Conservation (phyloP, 2,113 vertebrate species). For the Corydoras maculifer region DNA sequence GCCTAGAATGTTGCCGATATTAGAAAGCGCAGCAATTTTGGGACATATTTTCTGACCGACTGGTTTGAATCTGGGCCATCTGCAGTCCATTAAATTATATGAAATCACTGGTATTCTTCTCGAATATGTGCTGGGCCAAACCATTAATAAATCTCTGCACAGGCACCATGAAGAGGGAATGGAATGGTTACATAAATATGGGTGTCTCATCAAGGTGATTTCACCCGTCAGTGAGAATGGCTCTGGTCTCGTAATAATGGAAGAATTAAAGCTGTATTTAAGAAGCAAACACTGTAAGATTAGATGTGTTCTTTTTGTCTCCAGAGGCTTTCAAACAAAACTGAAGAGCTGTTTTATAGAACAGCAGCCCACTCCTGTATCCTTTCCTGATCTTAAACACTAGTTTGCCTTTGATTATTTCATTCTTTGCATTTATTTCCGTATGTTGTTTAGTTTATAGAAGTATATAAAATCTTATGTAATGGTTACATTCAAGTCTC, state of each 20-base stretch:
- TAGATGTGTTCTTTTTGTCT: background rate
- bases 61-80: slow-evolving; percentile 51
- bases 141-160: slow-evolving; percentile 52
- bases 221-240: slow-evolving; percentile 49
- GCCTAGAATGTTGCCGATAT: slow-evolving; percentile 47
- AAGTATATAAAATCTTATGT: no score
- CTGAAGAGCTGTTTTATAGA: background rate
- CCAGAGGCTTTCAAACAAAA: background rate
- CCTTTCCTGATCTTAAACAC: no score
- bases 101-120: slow-evolving; percentile 52
- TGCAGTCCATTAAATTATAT: slow-evolving; percentile 52
- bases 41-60: slow-evolving; percentile 52
- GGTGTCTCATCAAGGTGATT: slow-evolving; percentile 52
- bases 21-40: slow-evolving; percentile 50
- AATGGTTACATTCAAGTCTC: no score
- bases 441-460: no score
- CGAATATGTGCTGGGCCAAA: slow-evolving; percentile 47
- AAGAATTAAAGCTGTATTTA: slow-evolving; percentile 40
- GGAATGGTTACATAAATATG: slow-evolving; percentile 42
- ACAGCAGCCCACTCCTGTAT: no score
- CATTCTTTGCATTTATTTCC: no score
- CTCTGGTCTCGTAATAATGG: slow-evolving; percentile 45
- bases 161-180: slow-evolving; percentile 31
- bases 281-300: slow-evolving; percentile 10
- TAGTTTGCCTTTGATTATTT: no score